A percentile compares a stretch with the other conserved stretches of the same genome.
phyloP scores from a whole-genome alignment of 2,888 invertebrate species.

The Atethmia centrago region DNA sequence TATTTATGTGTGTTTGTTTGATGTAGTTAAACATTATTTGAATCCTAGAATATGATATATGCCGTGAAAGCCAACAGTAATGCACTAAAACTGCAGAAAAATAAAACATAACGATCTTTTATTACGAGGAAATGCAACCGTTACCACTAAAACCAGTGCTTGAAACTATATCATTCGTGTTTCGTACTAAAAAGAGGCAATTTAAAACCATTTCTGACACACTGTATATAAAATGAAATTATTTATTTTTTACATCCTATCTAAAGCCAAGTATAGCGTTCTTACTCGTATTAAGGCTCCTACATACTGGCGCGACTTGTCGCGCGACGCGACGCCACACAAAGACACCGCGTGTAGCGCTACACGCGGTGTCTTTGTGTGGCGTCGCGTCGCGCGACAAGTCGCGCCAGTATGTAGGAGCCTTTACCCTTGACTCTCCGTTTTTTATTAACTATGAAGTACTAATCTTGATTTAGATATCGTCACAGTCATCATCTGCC shows the following conservation, averaged over 20 bases:
- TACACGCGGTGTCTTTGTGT: no score
- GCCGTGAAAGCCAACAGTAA: not conserved
- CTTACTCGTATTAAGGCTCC: no score
- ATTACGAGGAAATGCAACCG: constrained; percentile 35
- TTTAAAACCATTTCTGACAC: constrained; percentile 33
- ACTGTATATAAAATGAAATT: constrained; percentile 17
- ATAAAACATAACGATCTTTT: constrained; percentile 36
- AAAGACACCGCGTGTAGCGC: no score
- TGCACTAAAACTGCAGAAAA: constrained; percentile 21
- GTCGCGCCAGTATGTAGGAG: no score
- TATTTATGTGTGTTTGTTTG: not conserved
- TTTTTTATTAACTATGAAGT: not conserved
- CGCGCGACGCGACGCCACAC: no score
- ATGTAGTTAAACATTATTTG: not conserved
- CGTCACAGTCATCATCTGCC: no score
- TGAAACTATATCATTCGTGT: constrained; percentile 33
- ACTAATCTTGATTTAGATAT: no score
- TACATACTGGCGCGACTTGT: no score
- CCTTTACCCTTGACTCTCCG: not conserved
- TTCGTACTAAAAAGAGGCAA: constrained; percentile 27
- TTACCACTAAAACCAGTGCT: constrained; percentile 44
- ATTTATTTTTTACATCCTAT: constrained; percentile 34
- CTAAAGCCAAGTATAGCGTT: constrained; percentile 29
- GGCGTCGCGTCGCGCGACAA: no score
- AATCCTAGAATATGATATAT: not conserved